Base-by-base conservation (phyloP, 2,113 vertebrate species). In the Amblyopsis rosae region DNA sequence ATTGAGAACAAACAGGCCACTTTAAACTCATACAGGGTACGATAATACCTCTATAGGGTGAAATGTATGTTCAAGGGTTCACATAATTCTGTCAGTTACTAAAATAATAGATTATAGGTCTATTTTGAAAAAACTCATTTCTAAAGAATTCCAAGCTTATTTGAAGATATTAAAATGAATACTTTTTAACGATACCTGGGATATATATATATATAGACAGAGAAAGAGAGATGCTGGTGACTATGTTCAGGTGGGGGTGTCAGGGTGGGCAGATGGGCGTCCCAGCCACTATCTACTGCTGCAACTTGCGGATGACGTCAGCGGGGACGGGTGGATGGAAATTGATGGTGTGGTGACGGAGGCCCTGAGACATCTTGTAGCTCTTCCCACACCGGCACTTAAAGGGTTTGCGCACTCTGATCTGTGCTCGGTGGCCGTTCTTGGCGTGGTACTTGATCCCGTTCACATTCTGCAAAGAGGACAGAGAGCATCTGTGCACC, bases 361-460 rank as follows among this genome's bases (percentile, higher is more conserved):
- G 96, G 86, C 97, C 97, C 95, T 97, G 96, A 94, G 97, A 95
- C 81, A 95, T 97, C 94, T 98, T 99, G 94, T 99, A 98, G 93
- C 96, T 98, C 94, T 99, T 99, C 60, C 97, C 96, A 62, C 97
- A 99, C 65, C 97, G 96, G 87, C 97, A 98, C 86, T 98, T 98
- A 90, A 98, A 98, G 59, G 96, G 96, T 89, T 99, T 99, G 82
- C 95, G 96, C 73, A 98, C 96, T 11, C 96, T 95, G 81, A 99
- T 97, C 91, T 98, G 97, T 15, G 96, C 96, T 83, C 97, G 92
- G 93, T 99, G 97, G 79, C 97, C 97, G 19, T 99, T 99, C 94
- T 99, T 98, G 86, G 97, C 97, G 1, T 98, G 97, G 93, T 99
- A 99, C 89, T 99, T 99, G 65, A 99, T 98, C 77, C 97, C 97